Percentiles rank a stretch among this genome's conserved stretches.
These are phyloP conservation scores for Laothoe populi DNA, from an alignment of 2,888 invertebrate genomes.

Conservation along the genomic window DNA sequence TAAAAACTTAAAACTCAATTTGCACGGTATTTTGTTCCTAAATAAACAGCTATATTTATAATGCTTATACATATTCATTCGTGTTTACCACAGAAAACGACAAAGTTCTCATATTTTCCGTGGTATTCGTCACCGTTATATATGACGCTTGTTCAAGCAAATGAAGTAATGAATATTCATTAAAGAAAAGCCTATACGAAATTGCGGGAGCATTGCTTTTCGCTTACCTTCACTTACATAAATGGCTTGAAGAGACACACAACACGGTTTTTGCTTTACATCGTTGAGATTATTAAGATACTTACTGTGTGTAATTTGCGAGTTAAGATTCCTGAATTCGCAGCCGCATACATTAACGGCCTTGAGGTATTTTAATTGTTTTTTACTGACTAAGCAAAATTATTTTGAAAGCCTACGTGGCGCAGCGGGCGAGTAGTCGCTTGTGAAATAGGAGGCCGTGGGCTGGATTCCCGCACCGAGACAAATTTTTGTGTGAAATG, in stretches of 20 bases:
- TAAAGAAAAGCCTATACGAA: slow-evolving; percentile 60
- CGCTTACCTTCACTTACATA: slow-evolving; percentile 51
- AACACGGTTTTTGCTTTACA: slow-evolving; percentile 28
- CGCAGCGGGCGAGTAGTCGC: too few relatives aligned
- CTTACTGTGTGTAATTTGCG: not conserved
- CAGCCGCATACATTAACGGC: not conserved
- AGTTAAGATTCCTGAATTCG: not conserved
- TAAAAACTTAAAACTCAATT: too few relatives aligned
- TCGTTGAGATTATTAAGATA: not conserved
- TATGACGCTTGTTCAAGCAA: slow-evolving; percentile 74
- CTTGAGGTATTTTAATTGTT: not conserved
- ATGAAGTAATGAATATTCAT: slow-evolving; percentile 76
- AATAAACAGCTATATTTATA: slow-evolving; percentile 22
- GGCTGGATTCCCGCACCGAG: too few relatives aligned
- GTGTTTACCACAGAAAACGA: slow-evolving; percentile 47
- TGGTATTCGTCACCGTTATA: slow-evolving; percentile 62
- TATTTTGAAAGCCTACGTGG: too few relatives aligned
- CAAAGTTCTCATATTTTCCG: slow-evolving; percentile 53
- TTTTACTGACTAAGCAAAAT: too few relatives aligned
- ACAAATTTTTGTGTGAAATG: too few relatives aligned
- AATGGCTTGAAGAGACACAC: slow-evolving; percentile 47
- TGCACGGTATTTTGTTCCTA: not conserved
- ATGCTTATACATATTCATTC: slow-evolving; percentile 54
- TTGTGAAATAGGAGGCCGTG: too few relatives aligned
- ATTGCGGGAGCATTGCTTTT: slow-evolving; percentile 56